These are phyloP conservation scores for Bombyx mandarina DNA, from an alignment of 1,140 invertebrate genomes.

Conservation along the genomic window DNA sequence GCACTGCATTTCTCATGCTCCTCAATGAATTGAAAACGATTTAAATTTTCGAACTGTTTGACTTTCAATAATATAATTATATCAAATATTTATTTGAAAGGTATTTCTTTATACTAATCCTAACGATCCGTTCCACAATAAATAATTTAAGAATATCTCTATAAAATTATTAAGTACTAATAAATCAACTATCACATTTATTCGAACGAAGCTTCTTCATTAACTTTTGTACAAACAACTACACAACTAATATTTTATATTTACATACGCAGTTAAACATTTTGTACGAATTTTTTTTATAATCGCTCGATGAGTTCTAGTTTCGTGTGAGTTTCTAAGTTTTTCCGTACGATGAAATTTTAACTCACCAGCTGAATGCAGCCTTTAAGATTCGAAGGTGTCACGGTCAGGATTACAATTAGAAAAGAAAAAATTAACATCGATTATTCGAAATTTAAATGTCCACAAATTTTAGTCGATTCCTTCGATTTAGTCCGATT, in stretches of 20 bases:
- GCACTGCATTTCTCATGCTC: too few species aligned
- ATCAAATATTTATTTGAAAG: not conserved
- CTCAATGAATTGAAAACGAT: not conserved
- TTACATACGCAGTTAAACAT: too few species aligned
- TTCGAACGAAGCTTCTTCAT: conserved; percentile 52
- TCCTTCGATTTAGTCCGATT: conserved; percentile 11
- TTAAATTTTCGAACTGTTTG: not conserved
- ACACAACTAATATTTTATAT: conserved; percentile 14
- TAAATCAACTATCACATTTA: conserved; percentile 69
- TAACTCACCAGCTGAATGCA: too few species aligned
- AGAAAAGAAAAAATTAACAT: conserved; percentile 44
- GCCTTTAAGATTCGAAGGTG: not conserved
- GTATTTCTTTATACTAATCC: conserved; percentile 25
- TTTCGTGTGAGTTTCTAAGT: too few species aligned
- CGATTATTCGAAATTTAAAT: conserved; percentile 14
- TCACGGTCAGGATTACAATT: conserved; percentile 20
- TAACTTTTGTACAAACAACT: conserved; percentile 45
- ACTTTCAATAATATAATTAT: not conserved
- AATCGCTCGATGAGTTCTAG: too few species aligned
- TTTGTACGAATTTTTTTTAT: conserved; percentile 2
- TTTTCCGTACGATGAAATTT: not conserved
- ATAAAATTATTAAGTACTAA: conserved; percentile 66
- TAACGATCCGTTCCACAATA: conserved; percentile 37
- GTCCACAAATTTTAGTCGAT: conserved; percentile 12
- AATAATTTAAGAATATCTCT: conserved; percentile 66